These are phyloP conservation scores for Cryptotermes secundus DNA, from an alignment of 1,140 invertebrate genomes.

Conservation along the genomic window DNA sequence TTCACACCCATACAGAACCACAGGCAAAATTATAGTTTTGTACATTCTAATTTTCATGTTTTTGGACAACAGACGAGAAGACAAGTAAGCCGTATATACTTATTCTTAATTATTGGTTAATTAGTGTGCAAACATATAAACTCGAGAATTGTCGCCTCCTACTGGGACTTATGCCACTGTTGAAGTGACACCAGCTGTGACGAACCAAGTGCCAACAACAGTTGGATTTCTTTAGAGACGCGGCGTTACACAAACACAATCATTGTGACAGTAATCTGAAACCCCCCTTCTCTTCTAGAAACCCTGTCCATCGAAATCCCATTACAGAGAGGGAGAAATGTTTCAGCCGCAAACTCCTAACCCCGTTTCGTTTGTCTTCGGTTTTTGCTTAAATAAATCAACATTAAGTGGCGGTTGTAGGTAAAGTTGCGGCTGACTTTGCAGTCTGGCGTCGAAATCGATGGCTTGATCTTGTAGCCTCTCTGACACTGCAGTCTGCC, in stretches of 20 bases:
- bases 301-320: conserved; percentile 6
- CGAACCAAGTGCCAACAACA: neutral
- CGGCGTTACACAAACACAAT: neutral
- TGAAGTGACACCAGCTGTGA: neutral
- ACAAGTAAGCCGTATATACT: too few relatives aligned
- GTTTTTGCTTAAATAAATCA: conserved; percentile 1
- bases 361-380: neutral
- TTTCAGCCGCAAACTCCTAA: neutral
- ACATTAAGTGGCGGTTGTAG: neutral
- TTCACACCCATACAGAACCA: too few relatives aligned
- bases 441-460: neutral
- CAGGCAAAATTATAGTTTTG: too few relatives aligned
- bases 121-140: too few relatives aligned
- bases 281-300: neutral
- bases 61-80: too few relatives aligned
- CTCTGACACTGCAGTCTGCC: too few relatives aligned
- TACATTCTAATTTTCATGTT: too few relatives aligned
- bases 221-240: conserved; percentile 3
- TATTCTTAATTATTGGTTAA: too few relatives aligned
- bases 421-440: neutral
- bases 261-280: conserved; percentile 2
- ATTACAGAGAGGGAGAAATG: neutral
- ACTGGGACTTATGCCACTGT: neutral
- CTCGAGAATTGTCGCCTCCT: too few relatives aligned
- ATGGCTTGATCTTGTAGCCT: neutral